A percentile compares a stretch with the other conserved stretches of the same genome.
phyloP scores from a whole-genome alignment of 2,797 vertebrate genomes.

The Phoebastria nigripes region DNA sequence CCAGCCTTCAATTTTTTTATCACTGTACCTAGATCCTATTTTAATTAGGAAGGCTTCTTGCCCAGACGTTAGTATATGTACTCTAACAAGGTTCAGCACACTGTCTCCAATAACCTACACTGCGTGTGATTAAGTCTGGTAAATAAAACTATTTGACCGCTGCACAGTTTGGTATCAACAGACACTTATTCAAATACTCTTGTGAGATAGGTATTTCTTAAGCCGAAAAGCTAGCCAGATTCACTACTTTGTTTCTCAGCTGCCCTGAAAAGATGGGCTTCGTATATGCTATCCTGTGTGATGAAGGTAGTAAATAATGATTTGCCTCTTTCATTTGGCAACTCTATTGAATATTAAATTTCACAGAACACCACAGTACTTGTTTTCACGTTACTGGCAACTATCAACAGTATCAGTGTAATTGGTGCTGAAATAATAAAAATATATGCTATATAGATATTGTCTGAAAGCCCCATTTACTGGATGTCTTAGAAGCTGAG shows the following conservation, averaged over 20 bases:
- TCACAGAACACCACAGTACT: not conserved
- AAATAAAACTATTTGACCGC: not conserved
- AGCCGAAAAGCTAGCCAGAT: not conserved
- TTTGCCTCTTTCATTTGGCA: not conserved
- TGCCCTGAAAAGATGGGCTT: not conserved
- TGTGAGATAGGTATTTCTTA: not conserved
- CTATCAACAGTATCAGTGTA: not conserved
- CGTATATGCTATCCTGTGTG: too few species aligned
- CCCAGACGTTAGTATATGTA: not conserved
- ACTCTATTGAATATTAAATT: not conserved
- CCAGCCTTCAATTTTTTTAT: not conserved
- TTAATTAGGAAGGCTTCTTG: not conserved
- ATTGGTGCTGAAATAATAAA: not conserved
- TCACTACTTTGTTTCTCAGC: not conserved
- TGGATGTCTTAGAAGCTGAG: not conserved
- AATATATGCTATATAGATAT: not conserved
- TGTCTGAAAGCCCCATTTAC: not conserved
- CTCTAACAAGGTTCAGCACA: not conserved
- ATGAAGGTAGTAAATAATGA: not conserved
- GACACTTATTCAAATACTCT: not conserved
- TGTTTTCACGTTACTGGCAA: not conserved
- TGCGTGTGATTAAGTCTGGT: rapidly evolving
- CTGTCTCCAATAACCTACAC: not conserved
- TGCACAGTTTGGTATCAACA: not conserved
- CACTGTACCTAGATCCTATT: not conserved